A percentile compares a stretch with the other conserved stretches of the same genome.
phyloP scores from a whole-genome alignment of 2,113 vertebrate genomes.

The Sula dactylatra region DNA sequence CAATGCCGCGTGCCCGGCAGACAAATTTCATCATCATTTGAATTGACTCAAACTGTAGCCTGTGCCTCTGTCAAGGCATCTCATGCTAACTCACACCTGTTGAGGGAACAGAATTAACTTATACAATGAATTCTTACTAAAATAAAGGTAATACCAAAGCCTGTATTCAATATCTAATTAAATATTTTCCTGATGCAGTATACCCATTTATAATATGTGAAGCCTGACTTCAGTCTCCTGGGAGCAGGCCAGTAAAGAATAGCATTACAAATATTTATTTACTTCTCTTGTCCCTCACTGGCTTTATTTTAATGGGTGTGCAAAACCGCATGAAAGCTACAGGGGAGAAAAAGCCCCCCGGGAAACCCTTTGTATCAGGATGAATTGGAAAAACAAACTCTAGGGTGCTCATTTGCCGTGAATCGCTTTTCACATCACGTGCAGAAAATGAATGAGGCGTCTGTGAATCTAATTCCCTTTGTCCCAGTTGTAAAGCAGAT shows the following conservation, averaged over 20 bases:
- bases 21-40: background rate
- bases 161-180: background rate
- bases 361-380: constrained; percentile 22
- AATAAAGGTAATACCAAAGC: background rate
- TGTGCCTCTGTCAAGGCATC: background rate
- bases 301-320: constrained; percentile 14
- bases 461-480: constrained; percentile 51
- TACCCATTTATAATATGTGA: background rate
- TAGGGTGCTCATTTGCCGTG: background rate
- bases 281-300: constrained; percentile 6
- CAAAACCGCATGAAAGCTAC: constrained; percentile 7
- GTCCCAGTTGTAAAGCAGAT: constrained; percentile 49
- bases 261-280: constrained; percentile 56
- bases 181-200: constrained; percentile 1
- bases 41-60: background rate
- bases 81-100: background rate
- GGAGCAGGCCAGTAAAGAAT: constrained; percentile 36
- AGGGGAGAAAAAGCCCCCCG: background rate
- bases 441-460: constrained; percentile 10
- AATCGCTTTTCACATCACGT: constrained; percentile 46
- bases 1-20: background rate
- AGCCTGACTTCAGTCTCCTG: constrained; percentile 12
- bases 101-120: background rate
- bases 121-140: background rate
- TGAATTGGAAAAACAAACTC: constrained; percentile 59